These are phyloP conservation scores for Ambastaia sidthimunki DNA, from an alignment of 2,797 vertebrate genomes.

Conservation along the genomic window DNA sequence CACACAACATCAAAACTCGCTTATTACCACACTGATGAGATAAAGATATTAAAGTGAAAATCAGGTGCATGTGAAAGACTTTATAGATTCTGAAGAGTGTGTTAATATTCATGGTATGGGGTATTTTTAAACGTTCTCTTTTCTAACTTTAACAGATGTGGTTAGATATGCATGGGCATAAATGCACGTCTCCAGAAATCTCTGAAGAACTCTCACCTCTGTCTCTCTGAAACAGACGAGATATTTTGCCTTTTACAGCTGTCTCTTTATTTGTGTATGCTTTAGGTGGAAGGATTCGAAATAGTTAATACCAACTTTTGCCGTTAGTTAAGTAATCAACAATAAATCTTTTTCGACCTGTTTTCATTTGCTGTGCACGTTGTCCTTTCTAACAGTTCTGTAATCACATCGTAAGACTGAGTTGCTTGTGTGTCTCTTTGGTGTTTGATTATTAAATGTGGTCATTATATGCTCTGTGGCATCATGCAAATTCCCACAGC, in stretches of 20 bases:
- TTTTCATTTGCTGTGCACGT: conserved; percentile 21
- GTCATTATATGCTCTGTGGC: background rate
- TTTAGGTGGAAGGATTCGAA: conserved; percentile 38
- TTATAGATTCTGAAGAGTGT: conserved; percentile 1
- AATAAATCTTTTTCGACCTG: conserved; percentile 43
- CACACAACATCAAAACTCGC: conserved; percentile 2
- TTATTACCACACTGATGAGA: conserved; percentile 11
- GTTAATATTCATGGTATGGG: conserved; percentile 16
- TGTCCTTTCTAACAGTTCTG: background rate
- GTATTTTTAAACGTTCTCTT: background rate
- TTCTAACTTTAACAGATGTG: background rate
- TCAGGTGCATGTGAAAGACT: conserved; percentile 37
- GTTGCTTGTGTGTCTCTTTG: background rate
- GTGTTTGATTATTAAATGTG: background rate
- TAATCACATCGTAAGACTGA: conserved; percentile 5
- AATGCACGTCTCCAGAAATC: conserved; percentile 6
- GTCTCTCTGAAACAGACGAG: background rate
- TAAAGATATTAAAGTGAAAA: conserved; percentile 4
- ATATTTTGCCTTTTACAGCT: conserved; percentile 16
- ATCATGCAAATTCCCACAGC: background rate
- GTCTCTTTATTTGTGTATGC: conserved; percentile 13
- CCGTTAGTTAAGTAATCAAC: background rate
- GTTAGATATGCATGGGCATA: conserved; percentile 19
- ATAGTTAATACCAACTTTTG: conserved; percentile 9
- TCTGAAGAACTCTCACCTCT: conserved; percentile 9